Evolutionary conservation across 2,113 vertebrate species (phyloP).

Genomic region (Cyanistes caeruleus): DNA sequence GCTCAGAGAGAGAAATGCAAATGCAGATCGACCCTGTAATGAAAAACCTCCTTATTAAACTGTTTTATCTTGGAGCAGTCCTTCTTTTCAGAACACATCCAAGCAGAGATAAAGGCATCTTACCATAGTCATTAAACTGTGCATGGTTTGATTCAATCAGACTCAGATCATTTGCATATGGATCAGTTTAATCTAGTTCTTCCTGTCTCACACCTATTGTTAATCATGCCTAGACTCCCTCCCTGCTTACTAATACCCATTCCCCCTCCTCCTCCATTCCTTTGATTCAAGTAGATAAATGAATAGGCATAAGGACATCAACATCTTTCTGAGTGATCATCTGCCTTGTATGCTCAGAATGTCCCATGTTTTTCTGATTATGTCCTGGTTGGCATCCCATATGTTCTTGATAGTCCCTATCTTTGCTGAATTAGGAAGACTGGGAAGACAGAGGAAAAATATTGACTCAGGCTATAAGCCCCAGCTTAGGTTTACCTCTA

Average conservation of each 20-base stretch:
- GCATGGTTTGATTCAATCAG: slow-evolving; percentile 81
- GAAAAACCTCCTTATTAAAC: slow-evolving; percentile 81
- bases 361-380: slow-evolving; percentile 62
- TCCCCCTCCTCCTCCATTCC: slow-evolving; percentile 35
- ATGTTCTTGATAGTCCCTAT: slow-evolving; percentile 51
- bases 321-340: slow-evolving; percentile 76
- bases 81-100: slow-evolving; percentile 75
- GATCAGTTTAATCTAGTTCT: slow-evolving; percentile 81
- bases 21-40: slow-evolving; percentile 69
- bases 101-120: slow-evolving; percentile 79
- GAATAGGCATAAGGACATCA: slow-evolving; percentile 74
- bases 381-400: slow-evolving; percentile 52
- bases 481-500: slow-evolving; percentile 10
- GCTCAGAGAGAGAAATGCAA: slow-evolving; percentile 70
- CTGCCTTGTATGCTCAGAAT: slow-evolving; percentile 34
- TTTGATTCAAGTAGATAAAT: slow-evolving; percentile 79
- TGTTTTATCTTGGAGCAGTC: slow-evolving; percentile 75
- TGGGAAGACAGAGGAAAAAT: slow-evolving; percentile 21
- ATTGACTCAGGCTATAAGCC: background rate
- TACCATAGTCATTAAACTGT: slow-evolving; percentile 78
- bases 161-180: slow-evolving; percentile 79
- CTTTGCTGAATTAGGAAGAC: slow-evolving; percentile 58
- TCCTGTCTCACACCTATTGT: slow-evolving; percentile 81
- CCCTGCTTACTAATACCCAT: slow-evolving; percentile 2
- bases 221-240: slow-evolving; percentile 70